Base-by-base conservation (phyloP, 2,888 invertebrate species). In the Lottia gigantea region DNA sequence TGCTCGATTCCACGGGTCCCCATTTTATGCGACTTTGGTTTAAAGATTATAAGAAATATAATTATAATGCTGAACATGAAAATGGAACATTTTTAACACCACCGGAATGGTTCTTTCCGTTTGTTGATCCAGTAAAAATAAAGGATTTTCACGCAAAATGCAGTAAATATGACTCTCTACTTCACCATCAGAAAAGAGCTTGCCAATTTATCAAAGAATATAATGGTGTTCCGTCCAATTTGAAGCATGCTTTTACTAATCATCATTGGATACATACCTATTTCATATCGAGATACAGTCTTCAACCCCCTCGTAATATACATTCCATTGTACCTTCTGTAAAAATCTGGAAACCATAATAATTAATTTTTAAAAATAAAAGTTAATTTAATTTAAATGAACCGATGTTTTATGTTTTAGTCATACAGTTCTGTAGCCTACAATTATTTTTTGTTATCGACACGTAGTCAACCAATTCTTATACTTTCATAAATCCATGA, bases 201-300 rank as follows among this genome's bases (percentile, higher is more conserved):
- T 84, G 85, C 73, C 79, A 78, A 23, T 79, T 78, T 67, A 67
- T 85, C 40, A 84, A 85, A 73, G 70, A 69, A 15, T 69, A 74
- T 66, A 76, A 77, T 19, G 74, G 71, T 4, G 80, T 78, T 45
- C 70, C 66, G 12, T 64, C 70, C 3, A 68, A 71, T 49, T 73
- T 76, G n/a, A 80, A 83, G 45, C 77, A 78, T 16, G 46, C 84
- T 6, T 85, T 81, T 68, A 76, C 84, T 15, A 76, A 78, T 49
- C 85, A 85, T 74, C 83, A 85, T 67, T 84, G 84, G 85, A 80
- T 81, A 45, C 84, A 85, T 74, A 83, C 83, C 7, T 85, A 85
- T 65, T 70, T 84, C 19, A 78, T 80, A 31, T 76, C 80, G 31
- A 74, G 80, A 46, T 46, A 82, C 19, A 78, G 78, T 25, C 61